These are phyloP conservation scores for Sitobion miscanthi DNA, from an alignment of 1,140 invertebrate species.

Conservation along the genomic window DNA sequence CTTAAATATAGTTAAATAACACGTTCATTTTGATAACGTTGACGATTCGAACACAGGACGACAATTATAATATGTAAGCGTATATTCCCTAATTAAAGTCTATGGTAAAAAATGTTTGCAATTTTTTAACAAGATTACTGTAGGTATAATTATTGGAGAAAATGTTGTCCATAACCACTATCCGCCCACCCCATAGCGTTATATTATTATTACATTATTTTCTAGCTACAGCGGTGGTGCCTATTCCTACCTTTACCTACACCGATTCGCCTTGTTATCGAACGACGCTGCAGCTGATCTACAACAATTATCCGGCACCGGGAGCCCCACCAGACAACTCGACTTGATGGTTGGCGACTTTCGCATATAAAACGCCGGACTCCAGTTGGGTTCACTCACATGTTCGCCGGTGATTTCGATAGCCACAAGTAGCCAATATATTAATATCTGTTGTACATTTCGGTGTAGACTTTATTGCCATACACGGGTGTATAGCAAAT, in stretches of 20 bases:
- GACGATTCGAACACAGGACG: too few species aligned
- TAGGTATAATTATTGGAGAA: background rate
- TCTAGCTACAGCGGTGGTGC: background rate
- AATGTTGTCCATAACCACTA: background rate
- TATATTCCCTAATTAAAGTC: too few species aligned
- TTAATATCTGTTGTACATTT: background rate
- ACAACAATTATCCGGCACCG: background rate
- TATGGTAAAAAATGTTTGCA: background rate
- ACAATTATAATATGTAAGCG: too few species aligned
- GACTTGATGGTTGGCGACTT: constrained; percentile 17
- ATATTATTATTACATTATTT: background rate
- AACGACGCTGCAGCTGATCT: background rate
- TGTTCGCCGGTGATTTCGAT: constrained; percentile 4
- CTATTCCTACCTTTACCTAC: background rate
- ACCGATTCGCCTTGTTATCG: background rate
- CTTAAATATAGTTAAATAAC: too few species aligned
- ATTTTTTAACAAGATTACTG: background rate
- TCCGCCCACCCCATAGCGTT: background rate
- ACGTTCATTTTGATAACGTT: too few species aligned
- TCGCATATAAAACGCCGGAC: constrained; percentile 9
- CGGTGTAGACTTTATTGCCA: background rate
- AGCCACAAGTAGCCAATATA: background rate
- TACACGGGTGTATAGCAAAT: background rate
- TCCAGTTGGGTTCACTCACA: background rate
- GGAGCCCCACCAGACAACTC: background rate